Evolutionary conservation across 2,888 invertebrate genomes (phyloP), one percentile per base, ranked within the genome.

Genomic region (Protonemura montana): DNA sequence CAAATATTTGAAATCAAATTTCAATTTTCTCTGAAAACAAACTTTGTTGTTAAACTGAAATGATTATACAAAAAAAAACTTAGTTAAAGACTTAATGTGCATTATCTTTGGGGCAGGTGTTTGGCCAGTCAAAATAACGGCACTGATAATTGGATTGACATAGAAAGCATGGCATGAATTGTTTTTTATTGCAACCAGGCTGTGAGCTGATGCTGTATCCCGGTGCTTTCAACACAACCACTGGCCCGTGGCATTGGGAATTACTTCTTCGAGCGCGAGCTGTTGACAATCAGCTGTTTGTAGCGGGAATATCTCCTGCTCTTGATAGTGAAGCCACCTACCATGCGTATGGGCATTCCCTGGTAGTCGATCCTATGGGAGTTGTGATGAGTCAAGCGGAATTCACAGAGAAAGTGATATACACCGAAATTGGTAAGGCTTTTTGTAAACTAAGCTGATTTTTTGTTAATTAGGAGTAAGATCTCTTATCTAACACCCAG

Each of bases 151-250:
- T n/a, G n/a, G n/a, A n/a, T n/a, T n/a, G n/a, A n/a, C n/a, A n/a
- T n/a, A n/a, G n/a, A n/a, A n/a, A n/a, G n/a, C n/a, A n/a, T n/a
- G n/a, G n/a, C n/a, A n/a, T 25, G 76, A 76, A 5, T 81, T 7
- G 27, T 29, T 2, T 81, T 7, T 28, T 30, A 2, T 84, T 85
- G 86, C 88, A 29, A 86, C 13, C 89, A 95, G 97, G 96, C 0
- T 98, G 98, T 89, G 94, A 97, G 86, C 91, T 98, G 89, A 91
- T 99, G 35, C 92, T 99, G 29, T 99, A 98, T 92, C 99, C 99
- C 0, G 98, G 96, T 30, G 98, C 98, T 0, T 99, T 99, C 91
- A 99, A 98, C 91, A 97, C 97, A 96, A 98, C 97, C 0, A 99
- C 99, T 0, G 99, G 99, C 0, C 98, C 98, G 0, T 92, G 95